Percentiles rank a stretch among this genome's conserved stretches.
Conservation (phyloP, 1,140 invertebrate species). For the Apis florea region DNA sequence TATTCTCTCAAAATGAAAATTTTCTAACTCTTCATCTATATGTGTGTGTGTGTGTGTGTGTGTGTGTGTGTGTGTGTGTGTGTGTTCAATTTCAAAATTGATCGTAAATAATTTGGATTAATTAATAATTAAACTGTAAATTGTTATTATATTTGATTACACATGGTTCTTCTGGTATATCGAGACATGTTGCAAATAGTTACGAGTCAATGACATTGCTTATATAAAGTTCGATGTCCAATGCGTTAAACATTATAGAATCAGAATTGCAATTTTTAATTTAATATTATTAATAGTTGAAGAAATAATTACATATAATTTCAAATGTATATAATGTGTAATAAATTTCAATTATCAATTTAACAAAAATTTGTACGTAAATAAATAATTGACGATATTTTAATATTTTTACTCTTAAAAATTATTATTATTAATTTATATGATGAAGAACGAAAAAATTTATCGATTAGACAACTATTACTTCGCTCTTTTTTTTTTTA, state of each 20-base stretch:
- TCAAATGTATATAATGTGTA: not conserved
- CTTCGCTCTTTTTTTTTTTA: too few species aligned
- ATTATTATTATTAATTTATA: too few species aligned
- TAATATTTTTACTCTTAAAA: not conserved
- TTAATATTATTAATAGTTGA: not conserved
- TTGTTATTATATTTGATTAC: constrained; percentile 14
- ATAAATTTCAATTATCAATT: not conserved
- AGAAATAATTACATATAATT: too few species aligned
- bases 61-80: too few species aligned
- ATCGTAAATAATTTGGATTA: not conserved
- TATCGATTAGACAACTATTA: not conserved
- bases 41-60: not conserved
- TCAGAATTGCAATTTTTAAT: not conserved
- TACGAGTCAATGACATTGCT: constrained; percentile 53
- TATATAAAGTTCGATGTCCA: not conserved
- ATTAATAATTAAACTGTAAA: not conserved
- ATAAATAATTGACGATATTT: not conserved
- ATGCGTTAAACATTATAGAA: not conserved
- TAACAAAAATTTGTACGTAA: not conserved
- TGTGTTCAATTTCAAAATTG: too few species aligned
- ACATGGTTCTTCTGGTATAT: constrained; percentile 48
- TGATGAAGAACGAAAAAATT: too few species aligned
- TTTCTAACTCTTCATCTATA: not conserved
- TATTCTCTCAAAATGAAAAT: not conserved
- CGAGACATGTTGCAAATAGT: constrained; percentile 35